Percentiles rank a stretch among this genome's conserved stretches.
phyloP scores from a whole-genome alignment of 2,888 invertebrate genomes.

The Beris morrisii region DNA sequence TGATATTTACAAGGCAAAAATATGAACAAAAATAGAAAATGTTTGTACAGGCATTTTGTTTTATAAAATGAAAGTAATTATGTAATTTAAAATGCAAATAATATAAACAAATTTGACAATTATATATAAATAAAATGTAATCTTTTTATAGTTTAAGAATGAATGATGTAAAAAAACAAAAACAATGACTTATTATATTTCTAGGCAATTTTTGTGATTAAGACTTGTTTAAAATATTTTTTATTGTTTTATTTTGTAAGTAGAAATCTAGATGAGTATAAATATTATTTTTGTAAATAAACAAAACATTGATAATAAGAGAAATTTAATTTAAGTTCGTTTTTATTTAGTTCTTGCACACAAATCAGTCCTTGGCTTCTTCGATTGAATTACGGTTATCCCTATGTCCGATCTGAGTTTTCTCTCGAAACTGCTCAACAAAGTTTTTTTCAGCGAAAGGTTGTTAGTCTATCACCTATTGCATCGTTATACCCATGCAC shows the following conservation, averaged over 20 bases:
- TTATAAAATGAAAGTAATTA: neutral
- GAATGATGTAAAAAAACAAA: slow-evolving; percentile 12
- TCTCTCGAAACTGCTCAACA: no score
- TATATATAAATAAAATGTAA: slow-evolving; percentile 4
- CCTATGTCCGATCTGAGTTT: no score
- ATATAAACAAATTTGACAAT: slow-evolving; percentile 15
- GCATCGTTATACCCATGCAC: no score
- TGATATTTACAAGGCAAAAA: slow-evolving; percentile 31
- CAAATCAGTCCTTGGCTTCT: no score
- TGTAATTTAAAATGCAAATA: slow-evolving; percentile 9
- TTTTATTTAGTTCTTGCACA: no score
- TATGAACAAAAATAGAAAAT: slow-evolving; percentile 1
- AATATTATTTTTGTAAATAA: slow-evolving; percentile 26
- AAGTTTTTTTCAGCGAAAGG: no score
- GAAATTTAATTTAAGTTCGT: neutral
- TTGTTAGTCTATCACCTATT: no score
- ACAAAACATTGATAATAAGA: slow-evolving; percentile 23
- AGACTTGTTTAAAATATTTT: slow-evolving; percentile 37
- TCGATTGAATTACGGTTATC: no score
- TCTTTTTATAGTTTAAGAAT: neutral
- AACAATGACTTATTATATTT: slow-evolving; percentile 4
- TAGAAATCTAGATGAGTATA: slow-evolving; percentile 28
- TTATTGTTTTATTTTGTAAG: slow-evolving; percentile 30
- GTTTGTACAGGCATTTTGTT: neutral
- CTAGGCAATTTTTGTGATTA: slow-evolving; percentile 36